Evolutionary conservation across 2,113 vertebrate species (phyloP), one percentile per base, ranked within the genome.

Genomic region (Climacteris rufus): DNA sequence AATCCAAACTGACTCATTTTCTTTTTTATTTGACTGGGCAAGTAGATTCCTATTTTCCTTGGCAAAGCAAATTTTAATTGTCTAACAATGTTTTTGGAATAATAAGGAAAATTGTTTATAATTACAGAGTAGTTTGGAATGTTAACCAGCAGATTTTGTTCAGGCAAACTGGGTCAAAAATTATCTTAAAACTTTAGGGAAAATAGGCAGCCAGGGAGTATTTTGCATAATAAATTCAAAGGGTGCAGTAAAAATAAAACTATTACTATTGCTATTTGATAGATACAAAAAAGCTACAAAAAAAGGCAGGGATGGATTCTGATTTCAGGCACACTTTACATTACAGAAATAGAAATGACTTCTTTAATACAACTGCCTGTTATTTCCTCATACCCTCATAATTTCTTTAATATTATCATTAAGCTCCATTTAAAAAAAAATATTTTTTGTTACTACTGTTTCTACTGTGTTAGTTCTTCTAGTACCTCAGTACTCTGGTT

Each of bases 31-130:
- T 40, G 27, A 53, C 35, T 65, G 57, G 52, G 59, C 63, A 92
- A 83, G 30, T 72, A 52, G 22, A 82, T 90, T 87, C 25, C 33
- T 93, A 52, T 91, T 96, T 96, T 95, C 40, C 61, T 95, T 96
- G 92, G 78, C 88, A 95, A 89, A 85, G 68, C 17, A 74, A 37
- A 83, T 91, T 91, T 94, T 95, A 96, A 83, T 92, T 95, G 82
- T 89, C 49, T 88, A 77, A 68, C 53, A 83, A 66, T 88, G 65
- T 23, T 89, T 94, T 87, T 89, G 60, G 59, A 94, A 81, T 61
- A 92, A 64, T 66, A 94, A 93, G 60, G 54, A 74, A 81, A 94
- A 84, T 28, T 87, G 78, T 94, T 96, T 95, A 76, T 90, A 92
- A 95, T 95, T 96, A 94, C 45, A 85, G 39, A 22, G 17, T 69